Base-by-base conservation (phyloP, 2,113 vertebrate genomes). In the Microtus ochrogaster region DNA sequence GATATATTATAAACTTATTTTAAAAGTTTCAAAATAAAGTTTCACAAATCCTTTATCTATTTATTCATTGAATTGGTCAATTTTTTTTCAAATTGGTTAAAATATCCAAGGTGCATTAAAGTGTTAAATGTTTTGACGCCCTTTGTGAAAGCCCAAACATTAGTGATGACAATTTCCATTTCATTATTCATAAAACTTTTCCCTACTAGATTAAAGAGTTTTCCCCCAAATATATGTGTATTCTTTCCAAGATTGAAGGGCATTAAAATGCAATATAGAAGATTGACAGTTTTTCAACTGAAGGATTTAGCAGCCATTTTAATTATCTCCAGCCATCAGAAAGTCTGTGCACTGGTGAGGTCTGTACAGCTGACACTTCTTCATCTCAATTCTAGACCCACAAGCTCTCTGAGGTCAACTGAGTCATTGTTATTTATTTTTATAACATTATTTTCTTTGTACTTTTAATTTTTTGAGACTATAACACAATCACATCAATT, bases 21-120 rank as follows among this genome's bases (percentile, higher is more conserved):
- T 74, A 52, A 90, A n/a, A 19, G 89, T 9, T 61, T 91, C 65
- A 55, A 83, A 89, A 74, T 89, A 21, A 96, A 96, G 70, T 55
- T 77, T 33, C 0, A 73, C 3, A 82, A 47, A 72, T 55, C 79
- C 66, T 72, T 76, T 33, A 81, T 49, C 61, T 65, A 93, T 58
- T n/a, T 39, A 93, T 49, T 10, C 17, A 66, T 63, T 91, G 78
- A 84, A 39, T 11, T 85, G 72, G 6, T 74, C 10, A 58, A 65
- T 52, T 91, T 79, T 79, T 79, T 63, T 89, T 17, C 4, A 94
- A 82, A 21, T 79, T 33, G 36, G 14, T 89, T 78, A 61, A 39
- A 63, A 36, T 44, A 88, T 36, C n/a, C 79, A 92, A 24, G 47
- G 7, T 12, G 5, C 1, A 21, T 49, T 91, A 85, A 90, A 79